Evolutionary conservation across 2,888 invertebrate species (phyloP).

Genomic region (Ectemnius continuus): DNA sequence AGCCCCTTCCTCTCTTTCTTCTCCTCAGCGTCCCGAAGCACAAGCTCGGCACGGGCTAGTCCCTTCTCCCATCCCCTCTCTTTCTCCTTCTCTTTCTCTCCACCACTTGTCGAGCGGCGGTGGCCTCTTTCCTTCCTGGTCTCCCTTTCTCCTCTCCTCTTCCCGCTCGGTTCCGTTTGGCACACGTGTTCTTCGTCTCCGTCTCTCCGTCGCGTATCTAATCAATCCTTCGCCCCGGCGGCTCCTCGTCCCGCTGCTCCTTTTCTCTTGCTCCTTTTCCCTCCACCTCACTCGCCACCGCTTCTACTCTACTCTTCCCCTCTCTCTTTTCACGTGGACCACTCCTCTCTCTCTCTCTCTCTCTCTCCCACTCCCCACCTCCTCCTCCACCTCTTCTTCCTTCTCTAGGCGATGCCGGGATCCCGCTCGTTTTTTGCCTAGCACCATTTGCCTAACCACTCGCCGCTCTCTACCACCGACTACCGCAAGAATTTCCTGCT

Average conservation of each 20-base stretch:
- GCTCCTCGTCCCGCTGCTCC: slow-evolving; percentile 1
- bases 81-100: slow-evolving; percentile 17
- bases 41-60: slow-evolving; percentile 12
- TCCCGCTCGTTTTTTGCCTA: neutral
- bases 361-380: too few relatives aligned
- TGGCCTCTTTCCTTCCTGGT: neutral
- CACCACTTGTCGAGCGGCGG: neutral
- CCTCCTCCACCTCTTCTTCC: too few relatives aligned
- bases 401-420: too few relatives aligned
- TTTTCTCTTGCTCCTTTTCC: neutral
- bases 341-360: too few relatives aligned
- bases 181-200: slow-evolving; percentile 5
- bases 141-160: neutral
- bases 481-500: neutral
- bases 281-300: neutral
- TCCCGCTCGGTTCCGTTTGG: neutral
- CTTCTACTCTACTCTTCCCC: neutral
- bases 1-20: neutral
- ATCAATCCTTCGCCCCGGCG: slow-evolving; percentile 23
- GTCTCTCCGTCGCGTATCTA: slow-evolving; percentile 28
- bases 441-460: neutral
- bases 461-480: neutral
- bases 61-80: neutral
- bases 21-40: slow-evolving; percentile 19
- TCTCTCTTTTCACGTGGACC: neutral